phyloP scores from a whole-genome alignment of 2,888 invertebrate genomes.

The Leptopilina drosophilae region DNA sequence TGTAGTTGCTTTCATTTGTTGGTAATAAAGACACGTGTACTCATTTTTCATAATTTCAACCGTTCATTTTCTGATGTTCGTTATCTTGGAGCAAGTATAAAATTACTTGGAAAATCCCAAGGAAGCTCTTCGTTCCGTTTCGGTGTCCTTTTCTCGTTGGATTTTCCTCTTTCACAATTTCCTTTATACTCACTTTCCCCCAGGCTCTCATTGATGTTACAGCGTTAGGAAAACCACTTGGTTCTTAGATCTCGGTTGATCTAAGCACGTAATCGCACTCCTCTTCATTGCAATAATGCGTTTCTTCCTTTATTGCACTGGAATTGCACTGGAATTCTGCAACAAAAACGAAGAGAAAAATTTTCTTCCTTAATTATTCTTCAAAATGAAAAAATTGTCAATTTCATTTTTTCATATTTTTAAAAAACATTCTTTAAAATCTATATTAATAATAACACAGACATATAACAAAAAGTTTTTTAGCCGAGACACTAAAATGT shows the following conservation, averaged over 20 bases:
- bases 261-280: conserved; percentile 31
- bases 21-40: conserved; percentile 9
- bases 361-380: neutral
- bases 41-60: conserved; percentile 34
- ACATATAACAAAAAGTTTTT: too few species aligned
- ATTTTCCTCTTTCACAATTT: conserved; percentile 38
- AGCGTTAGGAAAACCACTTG: conserved; percentile 20
- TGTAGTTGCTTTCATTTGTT: conserved; percentile 2
- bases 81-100: conserved; percentile 15
- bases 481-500: too few species aligned
- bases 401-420: too few species aligned
- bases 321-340: conserved; percentile 14
- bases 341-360: conserved; percentile 5
- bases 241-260: conserved; percentile 29
- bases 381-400: neutral
- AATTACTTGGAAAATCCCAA: conserved; percentile 16
- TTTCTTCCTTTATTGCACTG: neutral
- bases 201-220: conserved; percentile 40
- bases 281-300: conserved; percentile 11
- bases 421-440: too few species aligned
- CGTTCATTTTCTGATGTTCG: conserved; percentile 19
- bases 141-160: conserved; percentile 9
- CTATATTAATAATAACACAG: too few species aligned
- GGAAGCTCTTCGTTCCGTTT: conserved; percentile 31
- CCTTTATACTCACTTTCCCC: conserved; percentile 36